A percentile compares a stretch with the other conserved stretches of the same genome.
Evolutionary conservation across 2,888 invertebrate species (phyloP).

Genomic region (Ametastegia equiseti): DNA sequence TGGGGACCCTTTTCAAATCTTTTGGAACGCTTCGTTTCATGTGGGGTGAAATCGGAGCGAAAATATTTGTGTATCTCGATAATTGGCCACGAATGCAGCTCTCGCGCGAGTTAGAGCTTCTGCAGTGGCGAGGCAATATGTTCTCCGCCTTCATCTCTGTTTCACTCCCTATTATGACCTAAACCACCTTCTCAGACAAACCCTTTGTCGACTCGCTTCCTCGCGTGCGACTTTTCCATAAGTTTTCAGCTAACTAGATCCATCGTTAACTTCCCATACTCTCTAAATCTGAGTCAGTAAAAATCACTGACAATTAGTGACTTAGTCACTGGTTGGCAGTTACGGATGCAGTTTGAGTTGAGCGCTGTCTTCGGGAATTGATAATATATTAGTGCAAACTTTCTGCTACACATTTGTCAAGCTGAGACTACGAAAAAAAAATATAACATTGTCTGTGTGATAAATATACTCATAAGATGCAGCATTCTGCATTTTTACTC

Average conservation of each 20-base stretch:
- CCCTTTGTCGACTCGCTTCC: background rate
- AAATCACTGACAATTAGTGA: no score
- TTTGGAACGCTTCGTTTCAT: conserved; percentile 64
- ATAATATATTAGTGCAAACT: no score
- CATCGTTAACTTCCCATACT: conserved; percentile 19
- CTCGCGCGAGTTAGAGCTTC: conserved; percentile 14
- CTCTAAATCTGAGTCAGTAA: no score
- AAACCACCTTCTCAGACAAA: background rate
- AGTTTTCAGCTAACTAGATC: conserved; percentile 28
- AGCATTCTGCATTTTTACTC: no score
- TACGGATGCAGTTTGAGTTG: no score
- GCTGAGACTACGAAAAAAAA: no score
- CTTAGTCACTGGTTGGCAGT: no score
- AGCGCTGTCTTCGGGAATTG: no score
- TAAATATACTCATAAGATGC: no score
- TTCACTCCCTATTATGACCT: background rate
- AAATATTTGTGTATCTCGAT: conserved; percentile 64
- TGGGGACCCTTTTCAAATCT: conserved; percentile 48
- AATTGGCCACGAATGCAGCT: conserved; percentile 60
- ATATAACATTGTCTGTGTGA: no score
- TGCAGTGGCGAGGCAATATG: conserved; percentile 24
- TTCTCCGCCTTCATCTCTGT: conserved; percentile 12
- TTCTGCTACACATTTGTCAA: no score
- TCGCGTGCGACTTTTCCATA: background rate
- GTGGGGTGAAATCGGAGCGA: conserved; percentile 63